These are phyloP conservation scores for Sebastes nivosus DNA, from an alignment of 2,797 vertebrate species.

Conservation along the genomic window DNA sequence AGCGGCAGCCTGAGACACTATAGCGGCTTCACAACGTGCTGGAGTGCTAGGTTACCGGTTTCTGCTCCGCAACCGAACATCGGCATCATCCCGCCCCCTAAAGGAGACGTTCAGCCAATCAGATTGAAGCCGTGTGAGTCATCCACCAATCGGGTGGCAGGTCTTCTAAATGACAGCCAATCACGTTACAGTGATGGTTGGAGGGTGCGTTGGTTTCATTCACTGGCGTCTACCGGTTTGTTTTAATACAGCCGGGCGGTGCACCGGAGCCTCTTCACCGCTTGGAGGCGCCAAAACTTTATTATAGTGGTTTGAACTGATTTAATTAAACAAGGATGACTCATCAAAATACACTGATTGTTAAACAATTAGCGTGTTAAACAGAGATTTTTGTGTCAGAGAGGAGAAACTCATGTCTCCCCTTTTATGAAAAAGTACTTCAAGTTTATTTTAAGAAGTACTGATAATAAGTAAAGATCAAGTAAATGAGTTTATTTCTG, in stretches of 20 bases:
- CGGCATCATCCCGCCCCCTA: constrained; percentile 17
- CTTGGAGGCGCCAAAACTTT: constrained; percentile 59
- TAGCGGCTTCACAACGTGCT: constrained; percentile 72
- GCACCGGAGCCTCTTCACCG: constrained; percentile 33
- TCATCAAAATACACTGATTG: background rate
- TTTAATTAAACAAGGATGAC: background rate
- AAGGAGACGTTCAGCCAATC: constrained; percentile 47
- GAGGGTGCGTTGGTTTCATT: background rate
- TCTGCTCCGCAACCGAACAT: constrained; percentile 47
- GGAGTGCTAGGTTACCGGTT: constrained; percentile 62
- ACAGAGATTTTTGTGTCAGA: background rate
- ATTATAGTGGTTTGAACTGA: background rate
- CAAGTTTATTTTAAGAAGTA: too few relatives aligned
- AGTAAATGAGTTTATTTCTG: too few relatives aligned
- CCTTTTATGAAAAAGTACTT: too few relatives aligned
- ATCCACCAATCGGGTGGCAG: constrained; percentile 49
- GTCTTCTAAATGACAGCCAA: constrained; percentile 18
- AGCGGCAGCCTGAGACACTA: constrained; percentile 19
- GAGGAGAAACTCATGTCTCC: too few relatives aligned
- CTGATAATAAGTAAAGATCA: too few relatives aligned
- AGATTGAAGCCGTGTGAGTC: accelerated
- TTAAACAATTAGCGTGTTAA: background rate
- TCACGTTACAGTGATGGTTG: background rate
- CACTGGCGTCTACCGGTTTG: background rate
- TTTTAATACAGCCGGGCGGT: background rate